Conservation (phyloP, 2,797 vertebrate genomes). For the Tenualosa thibaudeaui region DNA sequence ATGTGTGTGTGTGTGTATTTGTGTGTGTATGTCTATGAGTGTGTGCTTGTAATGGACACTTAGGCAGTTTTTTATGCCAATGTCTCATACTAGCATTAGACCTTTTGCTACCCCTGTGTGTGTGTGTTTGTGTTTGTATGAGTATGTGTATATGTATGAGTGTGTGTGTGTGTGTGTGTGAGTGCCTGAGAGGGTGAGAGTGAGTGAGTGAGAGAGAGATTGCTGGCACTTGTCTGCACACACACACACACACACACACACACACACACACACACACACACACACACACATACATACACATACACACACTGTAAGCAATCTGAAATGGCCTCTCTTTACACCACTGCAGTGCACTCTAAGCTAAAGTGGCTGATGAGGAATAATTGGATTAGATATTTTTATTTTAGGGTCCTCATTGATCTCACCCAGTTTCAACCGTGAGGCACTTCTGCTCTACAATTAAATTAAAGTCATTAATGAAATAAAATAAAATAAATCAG, state of each 20-base stretch:
- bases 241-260: too few species aligned
- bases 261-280: too few species aligned
- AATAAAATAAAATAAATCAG: background rate
- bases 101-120: too few species aligned
- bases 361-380: background rate
- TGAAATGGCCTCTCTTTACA: slow-evolving; percentile 11
- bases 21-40: background rate
- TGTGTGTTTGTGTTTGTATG: background rate
- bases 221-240: slow-evolving; percentile 7
- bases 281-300: too few species aligned
- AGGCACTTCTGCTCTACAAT: background rate
- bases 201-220: background rate
- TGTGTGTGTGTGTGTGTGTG: background rate
- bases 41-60: background rate
- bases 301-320: background rate
- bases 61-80: background rate
- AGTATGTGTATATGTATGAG: background rate
- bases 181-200: background rate
- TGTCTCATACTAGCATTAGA: background rate
- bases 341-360: background rate
- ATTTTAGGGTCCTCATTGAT: slow-evolving; percentile 23
- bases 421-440: background rate
- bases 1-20: background rate
- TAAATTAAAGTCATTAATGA: background rate
- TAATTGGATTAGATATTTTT: background rate